Percentiles rank a stretch among this genome's conserved stretches.
Conservation (phyloP, 2,888 invertebrate species). For the Andrena marginata region DNA sequence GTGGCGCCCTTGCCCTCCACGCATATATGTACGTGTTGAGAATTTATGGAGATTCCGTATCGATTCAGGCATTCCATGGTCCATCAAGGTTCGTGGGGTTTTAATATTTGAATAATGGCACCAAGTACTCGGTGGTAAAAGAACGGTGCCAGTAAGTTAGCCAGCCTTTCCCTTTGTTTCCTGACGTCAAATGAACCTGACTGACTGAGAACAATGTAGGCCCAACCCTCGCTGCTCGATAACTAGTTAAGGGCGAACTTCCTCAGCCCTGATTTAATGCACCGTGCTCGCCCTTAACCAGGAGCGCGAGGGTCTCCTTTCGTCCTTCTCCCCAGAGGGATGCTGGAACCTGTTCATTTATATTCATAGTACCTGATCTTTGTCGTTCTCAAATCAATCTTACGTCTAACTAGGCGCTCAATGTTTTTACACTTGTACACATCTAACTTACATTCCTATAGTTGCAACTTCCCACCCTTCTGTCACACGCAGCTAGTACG, state of each 20-base stretch:
- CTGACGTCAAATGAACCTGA: conserved; percentile 23
- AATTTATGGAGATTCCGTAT: neutral
- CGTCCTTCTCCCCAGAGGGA: conserved; percentile 44
- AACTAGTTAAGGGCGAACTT: conserved; percentile 46
- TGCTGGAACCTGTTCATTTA: conserved; percentile 46
- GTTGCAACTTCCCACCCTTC: neutral
- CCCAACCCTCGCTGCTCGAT: conserved; percentile 18
- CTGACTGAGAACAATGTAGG: conserved; percentile 19
- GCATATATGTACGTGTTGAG: neutral
- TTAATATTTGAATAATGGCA: conserved; percentile 2
- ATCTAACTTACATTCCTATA: neutral
- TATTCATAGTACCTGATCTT: conserved; percentile 49
- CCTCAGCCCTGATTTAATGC: conserved; percentile 43
- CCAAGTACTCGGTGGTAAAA: neutral
- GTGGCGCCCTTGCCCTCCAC: too few species aligned
- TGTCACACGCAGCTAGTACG: too few species aligned
- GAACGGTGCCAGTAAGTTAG: conserved; percentile 11
- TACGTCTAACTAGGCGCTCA: conserved; percentile 14
- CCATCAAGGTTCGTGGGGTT: neutral
- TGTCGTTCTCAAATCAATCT: conserved; percentile 31
- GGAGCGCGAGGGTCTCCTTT: conserved; percentile 19
- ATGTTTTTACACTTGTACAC: neutral
- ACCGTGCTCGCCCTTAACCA: conserved; percentile 32
- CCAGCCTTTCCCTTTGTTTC: conserved; percentile 19
- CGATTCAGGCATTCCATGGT: neutral